Conservation (phyloP, 2,888 invertebrate genomes). For the Quadroppia sp. region DNA sequence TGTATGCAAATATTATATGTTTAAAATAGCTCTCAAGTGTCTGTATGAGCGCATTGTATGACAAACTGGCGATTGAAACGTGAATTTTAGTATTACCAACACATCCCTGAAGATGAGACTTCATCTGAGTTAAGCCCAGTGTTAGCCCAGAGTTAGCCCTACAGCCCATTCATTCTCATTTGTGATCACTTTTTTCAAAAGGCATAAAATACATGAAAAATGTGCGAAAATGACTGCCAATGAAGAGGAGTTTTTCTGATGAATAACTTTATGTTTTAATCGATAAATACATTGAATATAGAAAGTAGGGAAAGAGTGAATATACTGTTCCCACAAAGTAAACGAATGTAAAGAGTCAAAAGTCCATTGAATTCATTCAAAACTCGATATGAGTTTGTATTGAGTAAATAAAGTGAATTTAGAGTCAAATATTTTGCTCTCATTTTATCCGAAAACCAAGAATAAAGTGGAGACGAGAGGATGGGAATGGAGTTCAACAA, state of each 20-base stretch:
- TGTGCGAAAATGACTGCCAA: neutral
- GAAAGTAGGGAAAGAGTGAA: neutral
- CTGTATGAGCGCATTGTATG: neutral
- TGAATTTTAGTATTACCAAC: neutral
- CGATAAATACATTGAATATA: neutral
- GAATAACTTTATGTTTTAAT: no score
- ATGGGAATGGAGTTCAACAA: neutral
- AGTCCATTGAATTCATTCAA: neutral
- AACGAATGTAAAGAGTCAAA: neutral
- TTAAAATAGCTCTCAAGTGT: conserved; percentile 31
- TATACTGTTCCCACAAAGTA: conserved; percentile 1
- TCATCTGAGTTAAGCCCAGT: neutral
- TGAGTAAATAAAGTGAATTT: neutral
- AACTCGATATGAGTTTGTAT: neutral
- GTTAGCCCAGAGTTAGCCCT: neutral
- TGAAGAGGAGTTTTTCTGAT: neutral
- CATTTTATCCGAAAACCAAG: no score
- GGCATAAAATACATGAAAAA: neutral
- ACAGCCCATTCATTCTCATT: conserved; percentile 18
- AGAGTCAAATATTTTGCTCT: neutral
- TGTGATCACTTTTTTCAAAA: conserved; percentile 1
- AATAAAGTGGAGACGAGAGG: no score
- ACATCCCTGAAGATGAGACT: neutral
- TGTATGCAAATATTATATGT: conserved; percentile 4
- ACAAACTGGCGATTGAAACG: neutral